Conservation (phyloP, 2,797 vertebrate species). For the Lophius americanus region DNA sequence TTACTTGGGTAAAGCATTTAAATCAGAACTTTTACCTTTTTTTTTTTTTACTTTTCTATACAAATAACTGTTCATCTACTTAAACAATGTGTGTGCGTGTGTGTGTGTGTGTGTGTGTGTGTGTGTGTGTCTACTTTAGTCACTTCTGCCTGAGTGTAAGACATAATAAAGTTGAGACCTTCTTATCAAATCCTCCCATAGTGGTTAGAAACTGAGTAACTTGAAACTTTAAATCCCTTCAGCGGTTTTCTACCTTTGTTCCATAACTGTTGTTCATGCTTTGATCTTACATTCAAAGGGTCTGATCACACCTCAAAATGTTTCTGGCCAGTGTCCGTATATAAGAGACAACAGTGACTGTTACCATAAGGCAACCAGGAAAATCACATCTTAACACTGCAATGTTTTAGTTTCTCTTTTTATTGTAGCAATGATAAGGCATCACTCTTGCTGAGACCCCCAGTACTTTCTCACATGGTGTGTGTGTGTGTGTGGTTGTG, state of each 20-base stretch:
- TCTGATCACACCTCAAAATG: slow-evolving; percentile 16
- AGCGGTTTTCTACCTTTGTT: background rate
- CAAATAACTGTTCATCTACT: no score
- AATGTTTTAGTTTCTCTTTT: slow-evolving; percentile 38
- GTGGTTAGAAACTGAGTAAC: no score
- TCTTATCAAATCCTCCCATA: no score
- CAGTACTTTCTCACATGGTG: slow-evolving; percentile 16
- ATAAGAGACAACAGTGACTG: slow-evolving; percentile 35
- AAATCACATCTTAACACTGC: slow-evolving; percentile 37
- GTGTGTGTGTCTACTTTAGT: no score
- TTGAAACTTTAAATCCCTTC: no score
- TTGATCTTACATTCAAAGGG: slow-evolving; percentile 58
- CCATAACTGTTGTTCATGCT: background rate
- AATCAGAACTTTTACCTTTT: no score
- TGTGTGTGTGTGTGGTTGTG: slow-evolving; percentile 13
- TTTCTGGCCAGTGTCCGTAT: slow-evolving; percentile 35
- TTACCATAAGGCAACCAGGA: slow-evolving; percentile 50
- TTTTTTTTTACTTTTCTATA: no score
- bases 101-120: no score
- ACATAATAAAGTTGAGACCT: no score
- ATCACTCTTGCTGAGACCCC: slow-evolving; percentile 63
- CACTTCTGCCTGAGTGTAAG: no score
- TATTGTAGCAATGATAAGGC: slow-evolving; percentile 60
- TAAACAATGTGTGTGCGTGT: no score
- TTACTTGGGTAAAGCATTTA: no score